These are phyloP conservation scores for Amaurobius ferox DNA, from an alignment of 2,888 invertebrate species.

Conservation along the genomic window DNA sequence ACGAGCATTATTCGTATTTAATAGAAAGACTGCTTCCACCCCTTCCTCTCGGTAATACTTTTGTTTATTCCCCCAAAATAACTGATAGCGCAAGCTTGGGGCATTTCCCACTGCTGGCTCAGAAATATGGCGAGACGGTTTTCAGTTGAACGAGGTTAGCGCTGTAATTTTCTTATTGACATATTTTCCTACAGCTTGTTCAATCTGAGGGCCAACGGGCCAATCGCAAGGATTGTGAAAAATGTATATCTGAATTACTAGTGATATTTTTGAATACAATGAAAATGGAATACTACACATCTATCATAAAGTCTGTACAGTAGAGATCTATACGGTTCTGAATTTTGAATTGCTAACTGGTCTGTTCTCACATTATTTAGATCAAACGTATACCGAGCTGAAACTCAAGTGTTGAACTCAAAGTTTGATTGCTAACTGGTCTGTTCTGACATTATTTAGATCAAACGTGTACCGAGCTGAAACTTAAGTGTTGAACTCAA, in stretches of 20 bases:
- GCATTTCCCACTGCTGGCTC: not conserved
- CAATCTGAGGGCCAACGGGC: conserved; percentile 1
- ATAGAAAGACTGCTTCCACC: not conserved
- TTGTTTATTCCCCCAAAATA: conserved; percentile 16
- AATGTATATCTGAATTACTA: too few species aligned
- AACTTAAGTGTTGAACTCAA: too few species aligned
- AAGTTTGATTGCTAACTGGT: too few species aligned
- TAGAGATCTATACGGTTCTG: too few species aligned
- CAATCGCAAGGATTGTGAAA: not conserved
- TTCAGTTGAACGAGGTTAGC: conserved; percentile 9
- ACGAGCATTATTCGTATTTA: not conserved
- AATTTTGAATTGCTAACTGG: too few species aligned
- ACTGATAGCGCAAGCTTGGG: conserved; percentile 5
- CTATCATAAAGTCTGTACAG: too few species aligned
- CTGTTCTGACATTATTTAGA: too few species aligned
- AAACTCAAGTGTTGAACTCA: too few species aligned
- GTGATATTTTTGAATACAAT: not conserved
- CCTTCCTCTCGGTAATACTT: not conserved
- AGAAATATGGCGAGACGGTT: conserved; percentile 12
- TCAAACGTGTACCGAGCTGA: too few species aligned
- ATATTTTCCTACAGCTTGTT: not conserved
- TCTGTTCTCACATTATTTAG: too few species aligned
- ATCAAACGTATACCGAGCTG: too few species aligned
- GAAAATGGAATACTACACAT: too few species aligned
- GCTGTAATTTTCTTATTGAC: conserved; percentile 6